Base-by-base conservation (phyloP, 1,140 invertebrate genomes). In the Acyrthosiphon pisum region DNA sequence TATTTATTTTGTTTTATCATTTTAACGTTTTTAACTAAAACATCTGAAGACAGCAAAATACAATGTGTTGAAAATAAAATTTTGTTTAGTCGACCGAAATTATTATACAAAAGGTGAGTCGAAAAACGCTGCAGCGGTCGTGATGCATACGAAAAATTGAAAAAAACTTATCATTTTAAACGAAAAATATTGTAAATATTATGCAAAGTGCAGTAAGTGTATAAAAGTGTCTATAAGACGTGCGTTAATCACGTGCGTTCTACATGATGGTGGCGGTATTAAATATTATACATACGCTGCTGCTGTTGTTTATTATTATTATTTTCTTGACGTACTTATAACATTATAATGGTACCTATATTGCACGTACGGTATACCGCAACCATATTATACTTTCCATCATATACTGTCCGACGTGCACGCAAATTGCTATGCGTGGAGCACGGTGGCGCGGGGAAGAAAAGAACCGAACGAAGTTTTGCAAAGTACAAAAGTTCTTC, bases 401-500 rank as follows among this genome's bases (percentile, higher is more conserved):
- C 88, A 90, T 41, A 60, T 41, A 60, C 50, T 37, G 50, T 22
- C 35, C 50, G 50, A 90, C 88, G 35, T 56, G 53, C 88, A 60
- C 56, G 88, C 37, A 90, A 90, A 90, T 90, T 90, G 53, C 35
- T 37, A 76, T 76, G 60, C 60, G 1, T 23, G 11, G 37, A 8
- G 6, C 76, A n/a, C 30, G n/a, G 88, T 18, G 23, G 35, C 0
- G 56, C 23, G 23, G 53, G 14, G 35, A 26, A 26, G 88, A 90
- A 90, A 90, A 90, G 22, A 90, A 90, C 8, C 88, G n/a, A 30
- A 53, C 46, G 37, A 60, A 90, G 50, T 90, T 90, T 56, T 23
- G 9, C 88, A 90, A 90, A 90, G 88, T 90, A 60, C 53, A 90
- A 90, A 90, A 90, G 88, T 90, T 90, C 50, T 37, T 76, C 60